phyloP scores from a whole-genome alignment of 2,888 invertebrate species.

The Toxonevra muliebris region DNA sequence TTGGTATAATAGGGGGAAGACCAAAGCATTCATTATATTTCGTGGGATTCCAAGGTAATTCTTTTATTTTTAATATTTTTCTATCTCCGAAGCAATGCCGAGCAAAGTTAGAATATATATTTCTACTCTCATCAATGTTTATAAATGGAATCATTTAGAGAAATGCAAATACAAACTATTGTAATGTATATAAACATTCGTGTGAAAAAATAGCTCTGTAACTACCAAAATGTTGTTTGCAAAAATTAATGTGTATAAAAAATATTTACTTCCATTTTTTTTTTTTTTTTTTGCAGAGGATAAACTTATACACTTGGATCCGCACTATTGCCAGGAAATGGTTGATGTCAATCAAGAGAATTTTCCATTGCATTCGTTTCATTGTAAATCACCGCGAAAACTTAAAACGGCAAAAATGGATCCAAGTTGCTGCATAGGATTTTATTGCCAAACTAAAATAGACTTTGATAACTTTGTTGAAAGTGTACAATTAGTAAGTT shows the following conservation, averaged over 20 bases:
- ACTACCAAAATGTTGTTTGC: no score
- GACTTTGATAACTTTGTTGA: slow-evolving; percentile 82
- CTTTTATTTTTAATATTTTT: neutral
- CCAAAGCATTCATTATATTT: slow-evolving; percentile 94
- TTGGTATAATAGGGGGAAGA: slow-evolving; percentile 92
- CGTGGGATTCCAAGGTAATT: slow-evolving; percentile 83
- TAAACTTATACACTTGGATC: slow-evolving; percentile 90
- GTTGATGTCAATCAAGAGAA: slow-evolving; percentile 84
- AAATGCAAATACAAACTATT: no score
- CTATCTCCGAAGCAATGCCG: neutral
- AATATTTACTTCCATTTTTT: slow-evolving; percentile 13
- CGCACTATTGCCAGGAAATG: slow-evolving; percentile 93
- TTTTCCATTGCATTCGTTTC: slow-evolving; percentile 82
- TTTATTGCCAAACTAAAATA: slow-evolving; percentile 80
- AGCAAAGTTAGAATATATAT: no score
- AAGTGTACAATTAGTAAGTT: slow-evolving; percentile 71
- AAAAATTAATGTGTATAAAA: no score
- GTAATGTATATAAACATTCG: no score
- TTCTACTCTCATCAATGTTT: no score
- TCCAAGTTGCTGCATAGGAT: slow-evolving; percentile 91
- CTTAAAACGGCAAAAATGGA: slow-evolving; percentile 87
- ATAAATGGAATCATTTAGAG: no score
- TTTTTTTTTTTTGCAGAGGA: slow-evolving; percentile 71
- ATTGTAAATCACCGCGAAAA: slow-evolving; percentile 87
- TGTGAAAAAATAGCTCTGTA: no score